Evolutionary conservation across 2,797 vertebrate species (phyloP).

Genomic region (Enteromius viviparus): DNA sequence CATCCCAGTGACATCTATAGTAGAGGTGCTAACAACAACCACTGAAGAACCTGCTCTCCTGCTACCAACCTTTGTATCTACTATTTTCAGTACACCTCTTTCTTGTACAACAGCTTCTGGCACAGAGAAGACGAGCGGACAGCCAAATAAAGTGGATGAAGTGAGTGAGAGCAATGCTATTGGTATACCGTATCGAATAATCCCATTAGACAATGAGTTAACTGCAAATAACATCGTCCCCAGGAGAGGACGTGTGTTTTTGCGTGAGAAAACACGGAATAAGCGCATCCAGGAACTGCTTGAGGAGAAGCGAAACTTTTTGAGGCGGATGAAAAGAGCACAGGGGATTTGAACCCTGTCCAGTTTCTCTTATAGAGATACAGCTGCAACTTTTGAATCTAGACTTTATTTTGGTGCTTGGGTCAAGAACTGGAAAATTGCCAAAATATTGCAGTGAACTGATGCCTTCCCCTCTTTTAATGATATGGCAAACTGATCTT

Average conservation of each 20-base stretch:
- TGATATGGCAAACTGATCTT: constrained; percentile 58
- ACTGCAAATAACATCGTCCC: constrained; percentile 87
- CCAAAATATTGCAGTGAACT: constrained; percentile 18
- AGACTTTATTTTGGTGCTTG: constrained; percentile 56
- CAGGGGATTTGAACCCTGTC: constrained; percentile 62
- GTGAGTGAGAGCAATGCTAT: constrained; percentile 85
- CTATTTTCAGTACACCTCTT: constrained; percentile 7
- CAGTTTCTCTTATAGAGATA: constrained; percentile 77
- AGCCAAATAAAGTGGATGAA: constrained; percentile 71
- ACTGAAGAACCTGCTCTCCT: not conserved
- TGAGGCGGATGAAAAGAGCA: constrained; percentile 81
- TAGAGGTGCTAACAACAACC: not conserved
- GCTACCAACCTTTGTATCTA: not conserved
- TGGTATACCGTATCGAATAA: constrained; percentile 77
- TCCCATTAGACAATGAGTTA: constrained; percentile 76
- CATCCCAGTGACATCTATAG: constrained; percentile 22
- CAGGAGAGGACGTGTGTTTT: constrained; percentile 77
- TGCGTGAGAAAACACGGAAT: constrained; percentile 90
- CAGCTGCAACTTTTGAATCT: constrained; percentile 59
- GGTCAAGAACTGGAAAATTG: constrained; percentile 56
- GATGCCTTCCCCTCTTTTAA: constrained; percentile 41
- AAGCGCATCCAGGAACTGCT: constrained; percentile 94
- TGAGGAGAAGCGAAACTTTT: constrained; percentile 86
- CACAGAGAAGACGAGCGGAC: constrained; percentile 46
- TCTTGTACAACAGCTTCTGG: not conserved